Conservation (phyloP, 2,888 invertebrate genomes). For the Rapana venosa region DNA sequence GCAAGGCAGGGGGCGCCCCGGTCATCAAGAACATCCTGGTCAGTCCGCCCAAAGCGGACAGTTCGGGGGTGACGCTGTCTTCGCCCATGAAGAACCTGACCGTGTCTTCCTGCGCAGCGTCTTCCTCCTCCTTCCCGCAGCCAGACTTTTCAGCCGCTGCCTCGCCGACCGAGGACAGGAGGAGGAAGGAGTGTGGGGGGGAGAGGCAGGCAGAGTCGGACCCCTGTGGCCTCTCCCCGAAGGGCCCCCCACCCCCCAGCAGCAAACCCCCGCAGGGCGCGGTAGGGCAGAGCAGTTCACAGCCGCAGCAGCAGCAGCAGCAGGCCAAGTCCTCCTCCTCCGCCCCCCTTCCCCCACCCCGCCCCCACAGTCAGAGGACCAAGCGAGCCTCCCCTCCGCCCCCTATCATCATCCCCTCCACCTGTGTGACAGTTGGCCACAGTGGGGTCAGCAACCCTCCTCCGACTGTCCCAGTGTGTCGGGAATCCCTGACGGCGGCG, state of each 20-base stretch:
- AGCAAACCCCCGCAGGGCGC: no score
- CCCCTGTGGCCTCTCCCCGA: neutral
- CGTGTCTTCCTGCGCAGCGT: neutral
- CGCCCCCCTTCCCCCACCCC: neutral
- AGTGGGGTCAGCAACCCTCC: neutral
- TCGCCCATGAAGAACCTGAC: slow-evolving; percentile 29
- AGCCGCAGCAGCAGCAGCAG: neutral
- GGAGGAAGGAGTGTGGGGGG: neutral
- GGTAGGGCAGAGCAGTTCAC: neutral
- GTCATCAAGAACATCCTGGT: slow-evolving; percentile 42
- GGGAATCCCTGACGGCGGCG: neutral
- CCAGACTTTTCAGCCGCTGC: neutral
- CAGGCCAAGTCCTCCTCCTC: neutral
- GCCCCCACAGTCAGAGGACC: no score
- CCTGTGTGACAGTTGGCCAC: neutral
- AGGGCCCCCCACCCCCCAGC: no score
- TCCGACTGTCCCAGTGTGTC: neutral
- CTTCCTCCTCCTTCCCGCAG: slow-evolving; percentile 22
- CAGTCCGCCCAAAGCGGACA: slow-evolving; percentile 6
- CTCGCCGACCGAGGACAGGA: neutral
- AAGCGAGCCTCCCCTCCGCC: neutral
- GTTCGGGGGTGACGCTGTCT: slow-evolving; percentile 8
- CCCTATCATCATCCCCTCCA: neutral
- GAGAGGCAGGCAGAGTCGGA: neutral
- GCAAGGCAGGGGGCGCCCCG: neutral